These are phyloP conservation scores for Todus mexicanus DNA, from an alignment of 2,797 vertebrate species.

Conservation along the genomic window DNA sequence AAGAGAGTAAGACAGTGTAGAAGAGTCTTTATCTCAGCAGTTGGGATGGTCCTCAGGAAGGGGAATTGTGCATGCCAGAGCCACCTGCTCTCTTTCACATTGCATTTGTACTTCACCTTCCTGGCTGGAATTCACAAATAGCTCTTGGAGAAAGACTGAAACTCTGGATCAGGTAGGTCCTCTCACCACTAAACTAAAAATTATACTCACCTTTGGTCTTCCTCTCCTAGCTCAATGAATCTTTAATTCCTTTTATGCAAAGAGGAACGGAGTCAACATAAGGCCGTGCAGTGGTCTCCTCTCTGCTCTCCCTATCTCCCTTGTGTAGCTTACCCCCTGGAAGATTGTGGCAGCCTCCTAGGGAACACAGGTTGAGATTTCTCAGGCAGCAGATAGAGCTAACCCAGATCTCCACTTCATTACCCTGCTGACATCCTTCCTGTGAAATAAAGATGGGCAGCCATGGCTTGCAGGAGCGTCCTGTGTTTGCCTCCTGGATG, in stretches of 20 bases:
- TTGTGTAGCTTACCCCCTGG: not conserved
- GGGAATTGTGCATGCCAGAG: not conserved
- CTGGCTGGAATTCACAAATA: not conserved
- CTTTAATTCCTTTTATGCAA: slow-evolving; percentile 28
- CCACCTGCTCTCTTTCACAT: not conserved
- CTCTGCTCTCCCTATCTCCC: not conserved
- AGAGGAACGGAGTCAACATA: not conserved
- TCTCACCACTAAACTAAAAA: not conserved
- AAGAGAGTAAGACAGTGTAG: not conserved
- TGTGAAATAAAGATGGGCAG: not conserved
- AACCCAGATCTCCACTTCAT: not conserved
- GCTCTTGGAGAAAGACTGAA: not conserved
- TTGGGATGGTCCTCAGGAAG: not conserved
- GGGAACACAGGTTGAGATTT: not conserved
- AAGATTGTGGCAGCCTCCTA: not conserved
- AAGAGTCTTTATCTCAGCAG: not conserved
- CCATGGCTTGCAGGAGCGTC: not conserved
- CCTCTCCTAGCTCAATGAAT: not conserved
- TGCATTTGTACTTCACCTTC: not conserved
- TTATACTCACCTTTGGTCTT: not conserved
- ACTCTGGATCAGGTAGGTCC: not conserved
- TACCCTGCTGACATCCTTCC: not conserved
- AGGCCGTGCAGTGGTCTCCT: not conserved
- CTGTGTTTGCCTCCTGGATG: not conserved
- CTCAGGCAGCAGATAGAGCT: not conserved